Conservation (phyloP, 2,797 vertebrate genomes). For the Chromobotia macracanthus region DNA sequence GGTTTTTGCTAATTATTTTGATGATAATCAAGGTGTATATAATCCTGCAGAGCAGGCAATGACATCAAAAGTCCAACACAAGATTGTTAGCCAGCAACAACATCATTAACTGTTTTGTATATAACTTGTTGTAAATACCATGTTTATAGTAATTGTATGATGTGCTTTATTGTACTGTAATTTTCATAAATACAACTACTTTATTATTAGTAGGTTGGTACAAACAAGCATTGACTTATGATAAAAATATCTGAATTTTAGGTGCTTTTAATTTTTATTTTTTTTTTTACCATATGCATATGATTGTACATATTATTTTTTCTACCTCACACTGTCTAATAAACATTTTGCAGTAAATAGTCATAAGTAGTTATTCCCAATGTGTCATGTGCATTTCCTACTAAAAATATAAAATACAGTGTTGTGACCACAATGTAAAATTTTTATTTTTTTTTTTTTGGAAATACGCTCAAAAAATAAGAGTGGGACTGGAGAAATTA, state of each 20-base stretch:
- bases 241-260: neutral
- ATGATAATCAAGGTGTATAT: slow-evolving; percentile 63
- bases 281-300: slow-evolving; percentile 10
- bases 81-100: slow-evolving; percentile 1
- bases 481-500: slow-evolving; percentile 4
- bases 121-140: slow-evolving; percentile 46
- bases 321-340: slow-evolving; percentile 26
- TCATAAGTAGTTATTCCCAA: slow-evolving; percentile 1
- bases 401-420: neutral
- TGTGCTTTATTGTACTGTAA: slow-evolving; percentile 24
- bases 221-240: neutral
- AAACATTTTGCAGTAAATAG: slow-evolving; percentile 32
- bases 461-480: neutral
- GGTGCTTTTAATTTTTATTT: neutral
- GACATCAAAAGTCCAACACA: slow-evolving; percentile 57
- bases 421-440: neutral
- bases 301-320: slow-evolving; percentile 30
- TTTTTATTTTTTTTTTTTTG: slow-evolving; percentile 1
- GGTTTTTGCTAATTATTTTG: slow-evolving; percentile 51
- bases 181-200: slow-evolving; percentile 6
- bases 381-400: neutral
- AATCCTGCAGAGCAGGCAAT: slow-evolving; percentile 92
- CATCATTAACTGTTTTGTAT: slow-evolving; percentile 39
- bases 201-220: slow-evolving; percentile 7
- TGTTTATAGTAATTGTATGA: slow-evolving; percentile 25